Evolutionary conservation across 2,797 vertebrate genomes (phyloP), one percentile per base, ranked within the genome.

Genomic region (Hipposideros larvatus): DNA sequence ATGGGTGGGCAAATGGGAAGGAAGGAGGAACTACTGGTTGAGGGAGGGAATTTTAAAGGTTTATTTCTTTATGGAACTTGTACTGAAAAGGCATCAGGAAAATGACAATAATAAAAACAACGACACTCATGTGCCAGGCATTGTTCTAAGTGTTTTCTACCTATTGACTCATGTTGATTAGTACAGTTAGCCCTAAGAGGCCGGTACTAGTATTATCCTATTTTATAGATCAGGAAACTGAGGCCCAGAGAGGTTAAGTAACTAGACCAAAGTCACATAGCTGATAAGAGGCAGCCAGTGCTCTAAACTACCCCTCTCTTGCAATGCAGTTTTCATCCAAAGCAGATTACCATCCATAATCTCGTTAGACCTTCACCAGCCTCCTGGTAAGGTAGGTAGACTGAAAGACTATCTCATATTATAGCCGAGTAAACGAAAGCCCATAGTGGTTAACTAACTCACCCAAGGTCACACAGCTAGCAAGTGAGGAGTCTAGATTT

Each of bases 41-140:
- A 75, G 46, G 28, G 78, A 94, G 83, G 90, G 83, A 87, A 71
- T 96, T 78, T 48, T 83, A 51, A 97, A 95, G 78, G 11, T 59
- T 84, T 80, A 3, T 55, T 85, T 91, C 74, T 75, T 82, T 59
- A 13, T 94, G 79, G 77, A 90, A 94, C 53, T 91, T 94, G n/a
- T 51, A 34, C 41, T 61, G 37, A 84, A 43, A 70, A 61, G 18
- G 61, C 46, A 41, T 75, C 46, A 68, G 19, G 57, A 85, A 77
- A 90, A 48, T 46, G 34, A 28, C 55, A 26, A 2, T n/a, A 74
- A 73, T 88, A 46, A 53, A 57, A 90, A 94, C 71, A 77, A 28
- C 43, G 34, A 26, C 16, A 34, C 14, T 74, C 51, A 31, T 21
- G 15, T 48, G 31, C 65, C 78, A 92, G 78, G 24, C 57, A 51